A percentile compares a stretch with the other conserved stretches of the same genome.
Evolutionary conservation across 1,140 invertebrate species (phyloP).

Genomic region (Zaprionus lachaisei): DNA sequence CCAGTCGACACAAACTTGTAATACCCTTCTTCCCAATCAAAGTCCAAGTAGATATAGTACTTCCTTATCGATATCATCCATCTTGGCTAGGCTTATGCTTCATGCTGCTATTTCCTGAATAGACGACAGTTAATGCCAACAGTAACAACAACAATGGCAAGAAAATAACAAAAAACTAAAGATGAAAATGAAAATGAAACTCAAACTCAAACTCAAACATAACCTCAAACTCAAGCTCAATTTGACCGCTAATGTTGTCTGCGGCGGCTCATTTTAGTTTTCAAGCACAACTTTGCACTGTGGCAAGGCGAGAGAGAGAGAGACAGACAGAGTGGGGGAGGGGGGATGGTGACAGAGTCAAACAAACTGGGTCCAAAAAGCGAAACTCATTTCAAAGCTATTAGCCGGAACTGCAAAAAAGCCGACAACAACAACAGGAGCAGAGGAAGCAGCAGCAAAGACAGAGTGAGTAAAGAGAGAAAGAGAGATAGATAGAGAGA

Average conservation of each 20-base stretch:
- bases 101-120: not conserved
- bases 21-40: too few relatives aligned
- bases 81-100: too few relatives aligned
- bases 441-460: conserved; percentile 18
- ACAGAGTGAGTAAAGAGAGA: not conserved
- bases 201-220: conserved; percentile 14
- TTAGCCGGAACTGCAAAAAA: conserved; percentile 57
- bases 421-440: conserved; percentile 12
- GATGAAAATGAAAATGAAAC: not conserved
- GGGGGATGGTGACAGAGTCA: conserved; percentile 6
- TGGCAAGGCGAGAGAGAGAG: not conserved
- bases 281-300: conserved; percentile 41
- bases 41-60: too few relatives aligned
- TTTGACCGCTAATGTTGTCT: conserved; percentile 70
- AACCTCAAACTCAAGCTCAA: conserved; percentile 19
- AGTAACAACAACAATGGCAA: not conserved
- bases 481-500: not conserved
- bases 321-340: not conserved
- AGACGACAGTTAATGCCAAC: not conserved
- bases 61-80: too few relatives aligned
- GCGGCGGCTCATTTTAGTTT: conserved; percentile 34
- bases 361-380: conserved; percentile 50
- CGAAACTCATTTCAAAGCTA: conserved; percentile 80
- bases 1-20: too few relatives aligned
- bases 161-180: conserved; percentile 7